A percentile compares a stretch with the other conserved stretches of the same genome.
phyloP scores from a whole-genome alignment of 1,140 invertebrate genomes.

The Riptortus pedestris region DNA sequence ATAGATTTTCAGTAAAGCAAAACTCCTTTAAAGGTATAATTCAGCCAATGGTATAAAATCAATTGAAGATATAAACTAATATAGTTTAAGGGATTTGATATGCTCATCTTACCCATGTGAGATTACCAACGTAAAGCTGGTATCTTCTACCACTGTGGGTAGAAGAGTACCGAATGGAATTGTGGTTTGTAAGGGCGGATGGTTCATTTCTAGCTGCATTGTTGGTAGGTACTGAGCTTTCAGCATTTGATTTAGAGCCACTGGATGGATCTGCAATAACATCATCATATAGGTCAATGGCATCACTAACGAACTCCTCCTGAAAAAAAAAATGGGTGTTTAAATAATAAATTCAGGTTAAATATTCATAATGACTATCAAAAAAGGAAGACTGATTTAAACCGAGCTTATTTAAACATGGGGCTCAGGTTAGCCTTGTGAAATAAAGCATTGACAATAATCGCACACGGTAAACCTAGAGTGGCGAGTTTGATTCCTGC shows the following conservation, averaged over 20 bases:
- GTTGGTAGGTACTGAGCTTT: constrained; percentile 29
- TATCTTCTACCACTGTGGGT: constrained; percentile 61
- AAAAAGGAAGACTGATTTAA: background rate
- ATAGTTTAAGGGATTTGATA: background rate
- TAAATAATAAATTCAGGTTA: background rate
- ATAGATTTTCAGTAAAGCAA: too few relatives aligned
- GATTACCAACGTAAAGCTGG: constrained; percentile 89
- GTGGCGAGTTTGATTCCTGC: too few relatives aligned
- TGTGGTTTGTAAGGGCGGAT: constrained; percentile 26
- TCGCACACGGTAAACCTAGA: too few relatives aligned
- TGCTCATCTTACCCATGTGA: constrained; percentile 62
- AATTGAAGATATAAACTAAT: constrained; percentile 1
- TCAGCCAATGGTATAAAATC: too few relatives aligned
- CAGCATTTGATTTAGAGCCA: constrained; percentile 41
- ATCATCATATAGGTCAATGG: constrained; percentile 92
- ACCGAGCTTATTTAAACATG: too few relatives aligned
- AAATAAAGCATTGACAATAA: too few relatives aligned
- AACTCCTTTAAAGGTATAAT: too few relatives aligned
- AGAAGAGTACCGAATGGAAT: constrained; percentile 41
- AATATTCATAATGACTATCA: background rate
- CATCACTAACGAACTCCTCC: constrained; percentile 75
- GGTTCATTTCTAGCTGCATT: constrained; percentile 35
- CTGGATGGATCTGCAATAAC: constrained; percentile 56
- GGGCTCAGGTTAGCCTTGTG: too few relatives aligned
- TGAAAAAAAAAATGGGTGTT: constrained; percentile 37